Conservation (phyloP, 2,797 vertebrate species). For the Tokudaia muenninki region DNA sequence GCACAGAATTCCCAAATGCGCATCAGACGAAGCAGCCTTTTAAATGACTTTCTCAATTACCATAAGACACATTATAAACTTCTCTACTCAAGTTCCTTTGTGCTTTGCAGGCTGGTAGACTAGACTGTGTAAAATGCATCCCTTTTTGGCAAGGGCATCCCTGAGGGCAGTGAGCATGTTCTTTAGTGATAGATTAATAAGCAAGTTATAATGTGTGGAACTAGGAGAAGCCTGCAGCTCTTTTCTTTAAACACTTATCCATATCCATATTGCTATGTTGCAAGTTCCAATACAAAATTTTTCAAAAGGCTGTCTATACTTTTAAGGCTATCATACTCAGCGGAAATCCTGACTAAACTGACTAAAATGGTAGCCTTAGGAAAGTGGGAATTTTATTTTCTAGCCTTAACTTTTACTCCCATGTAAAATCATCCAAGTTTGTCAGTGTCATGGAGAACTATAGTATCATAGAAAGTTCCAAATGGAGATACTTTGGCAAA, state of each 20-base stretch:
- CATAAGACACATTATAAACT: constrained; percentile 63
- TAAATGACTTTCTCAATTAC: constrained; percentile 56
- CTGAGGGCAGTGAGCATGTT: not conserved
- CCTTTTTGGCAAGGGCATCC: not conserved
- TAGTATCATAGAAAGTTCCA: not conserved
- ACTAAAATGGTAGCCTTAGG: constrained; percentile 2
- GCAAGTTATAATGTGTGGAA: constrained; percentile 18
- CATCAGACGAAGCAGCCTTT: constrained; percentile 7
- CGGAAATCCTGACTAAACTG: not conserved
- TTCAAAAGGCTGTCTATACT: not conserved
- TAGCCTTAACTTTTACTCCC: constrained; percentile 8
- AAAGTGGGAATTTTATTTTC: constrained; percentile 11
- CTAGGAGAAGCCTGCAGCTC: not conserved
- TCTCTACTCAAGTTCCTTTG: constrained; percentile 6
- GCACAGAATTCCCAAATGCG: constrained; percentile 27
- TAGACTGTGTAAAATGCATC: constrained; percentile 13
- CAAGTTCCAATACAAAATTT: not conserved
- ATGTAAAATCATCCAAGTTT: constrained; percentile 29
- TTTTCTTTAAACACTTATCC: not conserved
- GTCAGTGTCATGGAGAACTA: constrained; percentile 2
- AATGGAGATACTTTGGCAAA: constrained; percentile 40
- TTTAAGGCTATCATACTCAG: not conserved
- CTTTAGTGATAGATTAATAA: constrained; percentile 35
- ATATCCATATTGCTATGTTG: constrained; percentile 28
- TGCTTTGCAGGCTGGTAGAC: not conserved